Evolutionary conservation across 2,888 invertebrate species (phyloP), one percentile per base, ranked within the genome.

Genomic region (Protonemura montana): DNA sequence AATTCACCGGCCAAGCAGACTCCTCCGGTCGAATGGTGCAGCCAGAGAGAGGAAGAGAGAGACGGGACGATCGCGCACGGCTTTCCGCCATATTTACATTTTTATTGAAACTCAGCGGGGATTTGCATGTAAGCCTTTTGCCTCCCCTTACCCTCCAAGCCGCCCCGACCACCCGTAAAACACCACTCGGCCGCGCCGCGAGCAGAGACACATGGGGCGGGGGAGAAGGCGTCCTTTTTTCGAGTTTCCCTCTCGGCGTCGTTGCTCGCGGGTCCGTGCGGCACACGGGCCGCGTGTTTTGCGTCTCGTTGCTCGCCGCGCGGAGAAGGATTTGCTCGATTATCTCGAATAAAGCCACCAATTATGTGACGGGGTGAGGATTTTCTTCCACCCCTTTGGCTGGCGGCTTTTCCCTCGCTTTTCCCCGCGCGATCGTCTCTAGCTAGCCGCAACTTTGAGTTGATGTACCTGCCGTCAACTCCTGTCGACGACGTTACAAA

Each of bases 81-180:
- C 81, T 85, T 41, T 85, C 59, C 90, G 91, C 91, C 91, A 91
- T 91, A 91, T 91, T 91, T 91, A 91, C 91, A 91, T 91, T 91
- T 91, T 91, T 91, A 91, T 91, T 91, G 91, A 91, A 91, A 91
- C 88, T 88, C 88, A 87, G 87, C 87, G 85, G 87, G 88, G 88
- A 88, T 88, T 88, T 88, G 87, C 88, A 87, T 87, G 88, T 87
- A 88, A 88, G 87, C 87, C 87, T 84, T 27, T 76, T 21, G 80
- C 84, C 42, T 28, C 25, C 7, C 59, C 81, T 28, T 30, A 77
- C 25, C 42, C 85, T 27, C 86, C 86, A 30, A 1, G 76, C 59
- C 84, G 42, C 29, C 85, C 85, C 86, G 6, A 16, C 85, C 59
- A 83, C 76, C 78, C 59, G 59, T 59, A 59, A 59, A 59, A 59